Evolutionary conservation across 2,797 vertebrate genomes (phyloP).

Genomic region (Neostethus bicornis): DNA sequence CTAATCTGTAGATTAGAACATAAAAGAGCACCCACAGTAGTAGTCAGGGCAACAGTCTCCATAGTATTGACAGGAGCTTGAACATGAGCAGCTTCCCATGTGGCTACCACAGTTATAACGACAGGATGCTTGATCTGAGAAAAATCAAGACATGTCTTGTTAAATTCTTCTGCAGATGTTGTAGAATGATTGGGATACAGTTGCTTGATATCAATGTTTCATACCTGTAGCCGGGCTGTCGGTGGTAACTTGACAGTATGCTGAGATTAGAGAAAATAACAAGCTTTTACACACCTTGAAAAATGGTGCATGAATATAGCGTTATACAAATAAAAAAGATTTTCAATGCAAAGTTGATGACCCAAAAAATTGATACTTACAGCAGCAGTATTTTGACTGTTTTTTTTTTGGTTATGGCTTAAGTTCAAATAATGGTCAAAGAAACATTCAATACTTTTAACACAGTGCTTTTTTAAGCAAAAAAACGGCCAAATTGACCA

Average conservation of each 20-base stretch:
- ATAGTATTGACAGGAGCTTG: slow-evolving; percentile 48
- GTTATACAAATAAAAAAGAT: no score
- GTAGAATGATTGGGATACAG: no score
- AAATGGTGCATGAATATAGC: neutral
- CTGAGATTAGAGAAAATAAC: neutral
- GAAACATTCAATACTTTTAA: no score
- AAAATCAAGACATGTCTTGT: neutral
- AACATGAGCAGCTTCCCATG: slow-evolving; percentile 66
- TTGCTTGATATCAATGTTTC: no score
- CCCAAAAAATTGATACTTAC: no score
- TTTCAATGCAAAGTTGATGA: no score
- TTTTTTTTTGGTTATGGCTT: no score
- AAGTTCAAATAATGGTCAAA: no score
- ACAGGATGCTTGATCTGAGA: slow-evolving; percentile 30
- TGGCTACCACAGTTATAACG: slow-evolving; percentile 29
- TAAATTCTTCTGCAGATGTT: no score
- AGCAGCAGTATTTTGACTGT: no score
- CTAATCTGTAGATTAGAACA: neutral
- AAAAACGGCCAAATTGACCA: no score
- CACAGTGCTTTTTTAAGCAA: no score
- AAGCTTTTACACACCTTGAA: neutral
- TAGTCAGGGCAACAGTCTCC: slow-evolving; percentile 70
- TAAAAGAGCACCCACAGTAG: slow-evolving; percentile 13
- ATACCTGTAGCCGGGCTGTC: neutral
- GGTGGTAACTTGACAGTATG: neutral